These are phyloP conservation scores for Neosilurus hyrtlii DNA, from an alignment of 2,797 vertebrate species.

Conservation along the genomic window DNA sequence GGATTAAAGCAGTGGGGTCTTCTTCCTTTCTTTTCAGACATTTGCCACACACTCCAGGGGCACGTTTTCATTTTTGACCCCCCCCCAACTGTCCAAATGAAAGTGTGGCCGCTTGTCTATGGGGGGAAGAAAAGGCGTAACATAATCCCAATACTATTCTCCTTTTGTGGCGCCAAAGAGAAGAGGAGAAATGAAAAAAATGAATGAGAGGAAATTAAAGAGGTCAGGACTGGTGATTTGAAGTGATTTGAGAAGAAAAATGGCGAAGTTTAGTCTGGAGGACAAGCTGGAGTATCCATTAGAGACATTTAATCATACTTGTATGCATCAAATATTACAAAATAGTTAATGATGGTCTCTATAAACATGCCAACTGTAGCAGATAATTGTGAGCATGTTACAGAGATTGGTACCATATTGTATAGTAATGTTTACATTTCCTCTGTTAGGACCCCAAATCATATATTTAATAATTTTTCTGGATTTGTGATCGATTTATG, in stretches of 20 bases:
- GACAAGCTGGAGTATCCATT: slow-evolving; percentile 14
- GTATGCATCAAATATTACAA: background rate
- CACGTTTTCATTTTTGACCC: slow-evolving; percentile 3
- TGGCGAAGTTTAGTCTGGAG: slow-evolving; percentile 4
- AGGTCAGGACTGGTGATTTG: slow-evolving; percentile 12
- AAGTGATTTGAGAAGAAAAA: slow-evolving; percentile 9
- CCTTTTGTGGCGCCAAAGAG: slow-evolving; percentile 29
- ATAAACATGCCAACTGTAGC: slow-evolving; percentile 5
- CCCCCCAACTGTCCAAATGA: slow-evolving; percentile 22
- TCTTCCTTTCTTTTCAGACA: slow-evolving; percentile 35
- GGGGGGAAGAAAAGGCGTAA: slow-evolving; percentile 16
- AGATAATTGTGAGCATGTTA: slow-evolving; percentile 8
- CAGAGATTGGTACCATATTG: slow-evolving; percentile 23
- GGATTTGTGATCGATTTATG: slow-evolving; percentile 17
- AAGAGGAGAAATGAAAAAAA: slow-evolving; percentile 27
- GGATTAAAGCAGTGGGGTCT: background rate
- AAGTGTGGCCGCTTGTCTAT: slow-evolving; percentile 14
- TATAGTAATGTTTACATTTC: slow-evolving; percentile 7
- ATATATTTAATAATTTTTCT: background rate
- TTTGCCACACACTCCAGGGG: slow-evolving; percentile 16
- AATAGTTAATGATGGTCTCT: slow-evolving; percentile 1
- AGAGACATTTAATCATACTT: slow-evolving; percentile 2
- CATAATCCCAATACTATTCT: slow-evolving; percentile 26
- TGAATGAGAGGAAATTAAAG: slow-evolving; percentile 14
- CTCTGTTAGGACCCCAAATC: background rate